Conservation (phyloP, 2,797 vertebrate species). For the Neosilurus hyrtlii region DNA sequence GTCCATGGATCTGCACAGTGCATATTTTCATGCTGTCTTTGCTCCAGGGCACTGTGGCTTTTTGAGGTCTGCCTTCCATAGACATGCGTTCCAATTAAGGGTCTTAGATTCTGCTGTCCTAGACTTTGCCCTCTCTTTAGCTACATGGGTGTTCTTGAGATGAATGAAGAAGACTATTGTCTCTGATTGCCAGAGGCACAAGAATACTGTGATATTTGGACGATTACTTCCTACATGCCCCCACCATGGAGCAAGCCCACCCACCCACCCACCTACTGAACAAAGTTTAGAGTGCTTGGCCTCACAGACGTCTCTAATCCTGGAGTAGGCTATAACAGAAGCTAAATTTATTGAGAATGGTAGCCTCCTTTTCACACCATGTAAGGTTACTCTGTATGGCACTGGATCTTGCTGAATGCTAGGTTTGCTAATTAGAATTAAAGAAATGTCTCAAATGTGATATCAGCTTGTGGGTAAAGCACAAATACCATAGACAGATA, state of each 20-base stretch:
- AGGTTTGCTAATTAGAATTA: not conserved
- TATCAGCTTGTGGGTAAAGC: constrained; percentile 9
- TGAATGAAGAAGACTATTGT: not conserved
- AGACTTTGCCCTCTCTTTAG: not conserved
- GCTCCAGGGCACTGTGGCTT: not conserved
- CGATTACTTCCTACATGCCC: not conserved
- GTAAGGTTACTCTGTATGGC: not conserved
- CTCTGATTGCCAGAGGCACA: not conserved
- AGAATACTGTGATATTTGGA: constrained; percentile 1
- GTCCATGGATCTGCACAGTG: not conserved
- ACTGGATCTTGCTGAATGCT: constrained; percentile 6
- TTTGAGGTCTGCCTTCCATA: not conserved
- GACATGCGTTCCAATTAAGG: not conserved
- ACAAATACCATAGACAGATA: not conserved
- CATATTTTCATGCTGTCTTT: not conserved
- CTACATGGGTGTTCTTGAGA: constrained; percentile 1
- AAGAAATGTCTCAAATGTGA: not conserved
- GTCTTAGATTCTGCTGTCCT: not conserved
- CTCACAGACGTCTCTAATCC: not conserved
- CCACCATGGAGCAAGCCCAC: not conserved
- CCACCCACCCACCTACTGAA: not conserved
- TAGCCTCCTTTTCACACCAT: not conserved
- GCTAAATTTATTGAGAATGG: not conserved
- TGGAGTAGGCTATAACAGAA: not conserved
- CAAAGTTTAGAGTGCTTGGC: not conserved